phyloP scores from a whole-genome alignment of 2,797 vertebrate genomes.

The Pangasius mekongensis region DNA sequence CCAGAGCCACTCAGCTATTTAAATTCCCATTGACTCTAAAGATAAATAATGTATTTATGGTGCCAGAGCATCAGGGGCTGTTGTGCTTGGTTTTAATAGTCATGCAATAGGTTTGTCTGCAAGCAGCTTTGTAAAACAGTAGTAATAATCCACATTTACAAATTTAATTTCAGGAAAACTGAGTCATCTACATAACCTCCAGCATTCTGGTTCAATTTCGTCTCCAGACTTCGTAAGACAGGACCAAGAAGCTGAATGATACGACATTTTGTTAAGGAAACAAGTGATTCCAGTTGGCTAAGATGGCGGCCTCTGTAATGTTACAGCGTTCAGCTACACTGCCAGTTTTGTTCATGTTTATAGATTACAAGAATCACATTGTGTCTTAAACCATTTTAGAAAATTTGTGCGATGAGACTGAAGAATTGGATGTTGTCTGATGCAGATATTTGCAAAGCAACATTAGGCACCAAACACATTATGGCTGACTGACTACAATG shows the following conservation, averaged over 20 bases:
- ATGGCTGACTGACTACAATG: not conserved
- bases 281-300: not conserved
- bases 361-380: not conserved
- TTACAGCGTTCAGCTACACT: not conserved
- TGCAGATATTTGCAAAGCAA: not conserved
- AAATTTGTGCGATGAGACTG: not conserved
- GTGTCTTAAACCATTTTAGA: not conserved
- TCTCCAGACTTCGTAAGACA: not conserved
- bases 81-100: not conserved
- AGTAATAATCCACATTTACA: not conserved
- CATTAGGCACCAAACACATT: not conserved
- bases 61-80: not conserved
- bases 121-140: not conserved
- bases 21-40: not conserved
- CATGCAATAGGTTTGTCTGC: not conserved
- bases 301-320: not conserved
- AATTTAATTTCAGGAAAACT: not conserved
- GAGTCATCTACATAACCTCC: not conserved
- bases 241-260: not conserved
- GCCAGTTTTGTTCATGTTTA: not conserved
- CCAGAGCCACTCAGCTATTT: constrained; percentile 8
- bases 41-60: constrained; percentile 25
- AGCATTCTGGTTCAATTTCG: not conserved
- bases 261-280: not conserved
- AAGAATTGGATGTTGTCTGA: not conserved